A percentile compares a stretch with the other conserved stretches of the same genome.
Conservation (phyloP, 2,113 vertebrate species). For the Galbula dea region DNA sequence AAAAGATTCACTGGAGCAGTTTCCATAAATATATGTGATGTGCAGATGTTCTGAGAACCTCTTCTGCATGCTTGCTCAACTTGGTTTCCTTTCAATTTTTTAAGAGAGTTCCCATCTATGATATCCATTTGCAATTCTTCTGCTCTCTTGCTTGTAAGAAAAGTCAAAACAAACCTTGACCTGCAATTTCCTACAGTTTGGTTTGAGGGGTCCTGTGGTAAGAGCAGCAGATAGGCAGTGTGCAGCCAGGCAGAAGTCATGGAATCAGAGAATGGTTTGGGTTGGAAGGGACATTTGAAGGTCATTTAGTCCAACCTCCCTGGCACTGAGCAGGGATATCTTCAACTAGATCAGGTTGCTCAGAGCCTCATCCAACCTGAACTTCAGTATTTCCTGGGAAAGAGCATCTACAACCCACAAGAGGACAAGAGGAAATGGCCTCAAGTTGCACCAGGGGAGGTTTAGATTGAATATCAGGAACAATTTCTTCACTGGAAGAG, state of each 20-base stretch:
- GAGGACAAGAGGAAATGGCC: too few relatives aligned
- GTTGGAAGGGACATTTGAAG: not conserved
- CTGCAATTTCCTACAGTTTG: not conserved
- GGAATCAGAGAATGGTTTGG: not conserved
- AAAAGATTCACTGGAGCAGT: slow-evolving; percentile 23
- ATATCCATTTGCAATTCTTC: not conserved
- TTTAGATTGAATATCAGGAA: too few relatives aligned
- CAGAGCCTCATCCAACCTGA: not conserved
- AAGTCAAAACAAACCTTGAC: not conserved
- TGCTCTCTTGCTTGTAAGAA: not conserved
- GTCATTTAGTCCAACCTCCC: not conserved
- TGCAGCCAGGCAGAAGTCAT: not conserved
- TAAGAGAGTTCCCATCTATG: not conserved
- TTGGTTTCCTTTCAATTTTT: not conserved
- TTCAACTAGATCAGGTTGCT: not conserved
- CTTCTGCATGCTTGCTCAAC: not conserved
- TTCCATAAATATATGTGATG: slow-evolving; percentile 17
- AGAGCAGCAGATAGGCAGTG: accelerated
- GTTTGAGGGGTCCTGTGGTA: not conserved
- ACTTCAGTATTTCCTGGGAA: not conserved
- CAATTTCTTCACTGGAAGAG: too few relatives aligned
- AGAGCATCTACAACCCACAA: not conserved
- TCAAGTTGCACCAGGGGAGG: too few relatives aligned
- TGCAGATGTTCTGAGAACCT: slow-evolving; percentile 34
- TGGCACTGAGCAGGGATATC: not conserved